phyloP scores from a whole-genome alignment of 2,797 vertebrate species.

The Helarctos malayanus region DNA sequence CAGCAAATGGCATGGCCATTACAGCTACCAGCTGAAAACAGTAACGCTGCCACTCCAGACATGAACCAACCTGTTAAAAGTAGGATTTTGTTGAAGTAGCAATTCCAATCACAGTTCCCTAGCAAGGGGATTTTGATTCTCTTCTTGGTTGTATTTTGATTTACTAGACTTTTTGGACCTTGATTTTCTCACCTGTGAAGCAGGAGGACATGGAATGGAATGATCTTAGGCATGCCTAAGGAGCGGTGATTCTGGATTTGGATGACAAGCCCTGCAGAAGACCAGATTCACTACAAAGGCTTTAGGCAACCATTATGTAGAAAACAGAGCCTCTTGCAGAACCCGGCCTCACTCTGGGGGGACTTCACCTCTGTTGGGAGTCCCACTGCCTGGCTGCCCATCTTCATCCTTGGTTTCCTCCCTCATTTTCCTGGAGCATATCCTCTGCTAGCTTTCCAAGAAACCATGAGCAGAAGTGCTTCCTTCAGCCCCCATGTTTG shows the following conservation, averaged over 20 bases:
- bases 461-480: neutral
- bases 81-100: neutral
- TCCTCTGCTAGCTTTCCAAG: neutral
- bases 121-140: neutral
- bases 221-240: neutral
- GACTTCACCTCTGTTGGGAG: neutral
- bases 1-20: neutral
- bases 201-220: neutral
- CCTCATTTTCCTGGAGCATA: neutral
- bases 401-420: neutral
- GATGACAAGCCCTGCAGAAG: neutral
- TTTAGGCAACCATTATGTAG: neutral
- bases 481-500: neutral
- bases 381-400: neutral
- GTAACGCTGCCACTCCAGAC: neutral
- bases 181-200: conserved; percentile 3
- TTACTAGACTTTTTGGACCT: neutral
- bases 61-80: neutral
- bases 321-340: neutral
- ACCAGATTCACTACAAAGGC: neutral
- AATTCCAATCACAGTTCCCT: neutral
- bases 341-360: neutral
- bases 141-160: neutral
- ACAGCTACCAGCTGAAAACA: neutral
- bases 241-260: neutral